phyloP scores from a whole-genome alignment of 2,888 invertebrate genomes.

The Belgica antarctica region DNA sequence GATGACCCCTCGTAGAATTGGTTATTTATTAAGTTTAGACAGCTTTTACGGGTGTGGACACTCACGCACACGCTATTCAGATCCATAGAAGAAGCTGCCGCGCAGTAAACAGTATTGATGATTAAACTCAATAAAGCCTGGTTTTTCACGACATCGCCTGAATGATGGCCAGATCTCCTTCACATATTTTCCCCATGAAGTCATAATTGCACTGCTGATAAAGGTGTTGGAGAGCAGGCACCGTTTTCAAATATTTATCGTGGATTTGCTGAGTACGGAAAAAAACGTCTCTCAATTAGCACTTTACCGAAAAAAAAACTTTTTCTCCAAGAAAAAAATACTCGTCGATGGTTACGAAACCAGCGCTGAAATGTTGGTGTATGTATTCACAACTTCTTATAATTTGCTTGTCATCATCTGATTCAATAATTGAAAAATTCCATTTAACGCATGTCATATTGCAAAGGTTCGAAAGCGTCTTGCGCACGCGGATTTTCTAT shows the following conservation, averaged over 20 bases:
- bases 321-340: not conserved
- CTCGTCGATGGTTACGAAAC: constrained; percentile 11
- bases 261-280: constrained; percentile 7
- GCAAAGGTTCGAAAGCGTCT: not conserved
- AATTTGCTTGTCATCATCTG: constrained; percentile 15
- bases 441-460: constrained; percentile 14
- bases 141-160: not conserved
- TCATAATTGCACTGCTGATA: not conserved
- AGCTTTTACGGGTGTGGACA: not conserved
- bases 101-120: not conserved
- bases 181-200: not conserved
- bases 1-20: not conserved
- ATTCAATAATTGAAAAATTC: constrained; percentile 33
- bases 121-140: not conserved
- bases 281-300: constrained; percentile 21
- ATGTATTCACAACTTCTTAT: not conserved
- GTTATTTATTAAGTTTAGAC: not conserved
- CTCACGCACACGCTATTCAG: constrained; percentile 14
- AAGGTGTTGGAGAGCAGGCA: constrained; percentile 19
- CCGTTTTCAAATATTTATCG: not conserved
- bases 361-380: constrained; percentile 5
- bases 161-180: too few relatives aligned
- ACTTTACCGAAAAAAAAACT: constrained; percentile 2
- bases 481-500: not conserved
- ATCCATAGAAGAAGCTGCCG: too few relatives aligned